These are phyloP conservation scores for Zosterops pallidus DNA, from an alignment of 2,113 vertebrate species.

Conservation along the genomic window DNA sequence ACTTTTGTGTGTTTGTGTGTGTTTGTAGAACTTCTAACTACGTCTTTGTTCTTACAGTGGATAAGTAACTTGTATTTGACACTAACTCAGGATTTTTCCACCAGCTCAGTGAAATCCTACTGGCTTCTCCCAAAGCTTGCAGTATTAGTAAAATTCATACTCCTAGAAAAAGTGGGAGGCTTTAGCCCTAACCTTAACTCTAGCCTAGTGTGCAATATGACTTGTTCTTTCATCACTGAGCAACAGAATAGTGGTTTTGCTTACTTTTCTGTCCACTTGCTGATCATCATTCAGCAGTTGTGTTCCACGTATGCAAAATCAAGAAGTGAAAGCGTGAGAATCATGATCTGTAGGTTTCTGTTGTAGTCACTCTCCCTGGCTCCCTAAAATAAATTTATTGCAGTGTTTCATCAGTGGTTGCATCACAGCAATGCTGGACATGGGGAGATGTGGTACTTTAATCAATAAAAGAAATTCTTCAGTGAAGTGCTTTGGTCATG, in stretches of 20 bases:
- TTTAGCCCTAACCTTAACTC: background rate
- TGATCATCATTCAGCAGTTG: rapidly evolving
- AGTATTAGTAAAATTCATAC: background rate
- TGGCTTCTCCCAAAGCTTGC: background rate
- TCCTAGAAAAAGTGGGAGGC: background rate
- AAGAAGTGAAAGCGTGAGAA: background rate
- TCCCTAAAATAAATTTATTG: background rate
- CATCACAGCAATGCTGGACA: rapidly evolving
- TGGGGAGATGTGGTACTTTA: background rate
- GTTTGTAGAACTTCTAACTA: background rate
- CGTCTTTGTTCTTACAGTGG: background rate
- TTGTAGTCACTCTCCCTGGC: background rate
- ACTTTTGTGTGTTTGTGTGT: background rate
- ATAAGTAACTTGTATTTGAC: background rate
- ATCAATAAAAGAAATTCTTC: background rate
- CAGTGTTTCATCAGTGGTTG: background rate
- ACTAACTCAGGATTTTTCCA: background rate
- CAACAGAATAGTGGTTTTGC: background rate
- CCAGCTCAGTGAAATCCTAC: background rate
- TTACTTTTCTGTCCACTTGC: background rate
- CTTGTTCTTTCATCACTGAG: background rate
- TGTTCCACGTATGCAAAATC: background rate
- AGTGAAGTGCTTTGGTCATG: rapidly evolving
- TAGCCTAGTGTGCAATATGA: rapidly evolving
- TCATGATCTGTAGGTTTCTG: background rate